Evolutionary conservation across 1,140 invertebrate genomes (phyloP), one percentile per base, ranked within the genome.

Genomic region (Lordiphosa clarofinis): DNA sequence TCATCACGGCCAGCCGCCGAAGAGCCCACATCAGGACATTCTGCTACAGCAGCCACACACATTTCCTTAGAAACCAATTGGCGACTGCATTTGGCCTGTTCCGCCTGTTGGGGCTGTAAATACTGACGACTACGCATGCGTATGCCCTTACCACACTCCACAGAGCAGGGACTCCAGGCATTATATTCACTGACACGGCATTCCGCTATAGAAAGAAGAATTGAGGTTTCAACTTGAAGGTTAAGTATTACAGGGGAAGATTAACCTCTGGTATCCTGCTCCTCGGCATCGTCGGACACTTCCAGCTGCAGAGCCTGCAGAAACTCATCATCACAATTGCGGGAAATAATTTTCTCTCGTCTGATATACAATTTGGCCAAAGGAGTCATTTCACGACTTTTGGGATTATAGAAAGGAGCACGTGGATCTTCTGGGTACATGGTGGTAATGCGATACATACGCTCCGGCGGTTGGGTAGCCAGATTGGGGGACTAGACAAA

Each of bases 351-450:
- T 65, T 93, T 92, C 73, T 95, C 94, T 5, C 94, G 89, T 2
- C 91, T 92, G 35, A 97, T 88, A 68, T 94, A 94, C 28, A 93
- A 87, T 62, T 92, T 91, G 3, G 96, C 98, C 71, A 99, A 89
- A 0, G 97, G 96, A 37, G 92, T 91, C 91, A 98, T 95, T 36
- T 93, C 92, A 13, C 90, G 90, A 1, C 93, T 94, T 0, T 89
- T 90, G 0, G 94, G 92, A 73, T 97, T 94, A 89, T 96, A 99
- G 89, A 99, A 99, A 0, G 98, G 98, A 0, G 96, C 94, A 56
- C 95, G 91, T 0, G 94, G 94, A 89, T 98, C 94, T 86, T 95
- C 95, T 0, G 96, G 96, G 88, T 94, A 95, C 68, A 92, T 94
- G 1, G 94, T 94, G 0, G 96, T 98, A 53, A 99, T 98, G 19